Evolutionary conservation across 2,888 invertebrate species (phyloP), one percentile per base, ranked within the genome.

Genomic region (Lithophane leautieri): DNA sequence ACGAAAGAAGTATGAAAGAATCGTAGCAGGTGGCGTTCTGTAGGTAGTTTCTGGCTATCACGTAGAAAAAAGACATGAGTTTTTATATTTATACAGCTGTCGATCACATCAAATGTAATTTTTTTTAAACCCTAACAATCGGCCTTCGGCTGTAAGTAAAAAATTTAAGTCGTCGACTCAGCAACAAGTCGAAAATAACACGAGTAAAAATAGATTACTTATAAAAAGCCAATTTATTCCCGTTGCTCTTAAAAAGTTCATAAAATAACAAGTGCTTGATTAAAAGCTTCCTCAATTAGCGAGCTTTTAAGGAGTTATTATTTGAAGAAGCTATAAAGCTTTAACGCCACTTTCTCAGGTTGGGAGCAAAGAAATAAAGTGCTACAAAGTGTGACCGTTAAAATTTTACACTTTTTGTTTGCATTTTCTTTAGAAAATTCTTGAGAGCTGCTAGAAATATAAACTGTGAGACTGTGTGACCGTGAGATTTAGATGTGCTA

Each of bases 271-370:
- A 82, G 34, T 25, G 8, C 74, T 44, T 70, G 58, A 75, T 81
- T 58, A 81, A 75, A 67, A 68, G 67, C 83, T 83, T 82, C 70
- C 80, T 68, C 75, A 70, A 82, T 80, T 82, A 70, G 44, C 54
- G 16, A 69, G 14, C 25, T 79, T 74, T 14, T 54, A 65, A 40
- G 40, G 28, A 68, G 62, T 67, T 74, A 74, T 74, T 79, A 70
- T 81, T 79, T 68, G n/a, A n/a, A 69, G 69, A 54, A 63, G 52
- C 63, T n/a, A 44, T 65, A 9, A 58, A 81, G 70, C 22, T 76
- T 81, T 34, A 50, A 56, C 50, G 28, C 25, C 25, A 3, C 28
- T 54, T 47, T 40, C 56, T 58, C 44, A 47, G 63, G 54, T 58
- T 47, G 19, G 14, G 19, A 72, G 47, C 47, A 73, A 40, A 16